Evolutionary conservation across 2,797 vertebrate genomes (phyloP).

Genomic region (Manis javanica): DNA sequence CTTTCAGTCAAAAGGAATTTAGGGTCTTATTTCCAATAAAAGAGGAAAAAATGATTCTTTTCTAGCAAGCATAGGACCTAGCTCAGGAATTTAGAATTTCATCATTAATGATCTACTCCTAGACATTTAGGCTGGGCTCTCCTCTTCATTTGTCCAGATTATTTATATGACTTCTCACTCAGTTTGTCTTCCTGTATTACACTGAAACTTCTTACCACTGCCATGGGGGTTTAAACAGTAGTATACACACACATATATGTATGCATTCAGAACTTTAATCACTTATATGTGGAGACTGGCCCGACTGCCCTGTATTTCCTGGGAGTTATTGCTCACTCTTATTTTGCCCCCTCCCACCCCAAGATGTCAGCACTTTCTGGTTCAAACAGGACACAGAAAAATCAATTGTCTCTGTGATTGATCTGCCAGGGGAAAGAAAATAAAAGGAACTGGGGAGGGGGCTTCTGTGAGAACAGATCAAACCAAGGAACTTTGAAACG

Average conservation of each 20-base stretch:
- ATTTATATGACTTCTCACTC: constrained; percentile 63
- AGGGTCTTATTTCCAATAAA: constrained; percentile 84
- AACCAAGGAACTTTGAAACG: constrained; percentile 14
- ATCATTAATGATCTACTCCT: constrained; percentile 82
- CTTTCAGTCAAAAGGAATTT: constrained; percentile 88
- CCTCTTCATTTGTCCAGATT: constrained; percentile 62
- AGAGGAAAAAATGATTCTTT: constrained; percentile 57
- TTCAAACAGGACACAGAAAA: constrained; percentile 56
- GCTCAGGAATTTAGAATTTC: constrained; percentile 76
- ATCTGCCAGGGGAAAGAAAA: not conserved
- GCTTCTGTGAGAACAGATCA: not conserved
- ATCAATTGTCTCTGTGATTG: constrained; percentile 46
- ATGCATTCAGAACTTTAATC: not conserved
- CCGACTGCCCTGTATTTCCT: not conserved
- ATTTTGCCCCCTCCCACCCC: not conserved
- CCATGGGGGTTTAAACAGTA: not conserved
- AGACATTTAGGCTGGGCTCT: constrained; percentile 70
- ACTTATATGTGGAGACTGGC: not conserved
- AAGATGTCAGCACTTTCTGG: constrained; percentile 34
- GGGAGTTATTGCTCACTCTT: not conserved
- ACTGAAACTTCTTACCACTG: not conserved
- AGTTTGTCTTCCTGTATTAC: constrained; percentile 54
- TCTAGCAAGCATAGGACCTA: constrained; percentile 52
- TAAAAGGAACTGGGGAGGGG: not conserved
- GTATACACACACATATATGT: too few relatives aligned